Evolutionary conservation across 2,888 invertebrate genomes (phyloP).

Genomic region (Dryadula phaetusa): DNA sequence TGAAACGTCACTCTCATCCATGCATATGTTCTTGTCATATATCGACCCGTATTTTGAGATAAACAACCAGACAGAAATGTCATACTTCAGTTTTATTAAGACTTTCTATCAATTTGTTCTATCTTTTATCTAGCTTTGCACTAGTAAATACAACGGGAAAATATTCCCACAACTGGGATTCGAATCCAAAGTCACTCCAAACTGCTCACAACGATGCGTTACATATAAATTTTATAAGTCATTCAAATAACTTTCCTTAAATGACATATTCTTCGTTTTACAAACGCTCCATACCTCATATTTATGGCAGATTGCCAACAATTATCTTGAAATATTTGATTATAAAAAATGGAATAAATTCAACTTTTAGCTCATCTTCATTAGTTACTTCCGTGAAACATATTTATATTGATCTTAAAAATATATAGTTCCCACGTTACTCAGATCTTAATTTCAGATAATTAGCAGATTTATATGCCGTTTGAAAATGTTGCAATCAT

Average conservation of each 20-base stretch:
- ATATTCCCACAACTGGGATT: too few species aligned
- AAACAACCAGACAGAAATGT: too few species aligned
- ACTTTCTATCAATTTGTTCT: too few species aligned
- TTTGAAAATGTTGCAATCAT: neutral
- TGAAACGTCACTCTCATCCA: too few species aligned
- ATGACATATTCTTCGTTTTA: neutral
- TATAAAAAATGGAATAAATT: slow-evolving; percentile 8
- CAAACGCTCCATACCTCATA: slow-evolving; percentile 1
- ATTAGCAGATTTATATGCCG: slow-evolving; percentile 7
- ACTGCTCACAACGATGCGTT: too few species aligned
- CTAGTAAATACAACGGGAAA: too few species aligned
- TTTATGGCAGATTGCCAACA: slow-evolving; percentile 19
- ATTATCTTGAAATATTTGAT: slow-evolving; percentile 12
- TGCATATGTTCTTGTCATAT: too few species aligned
- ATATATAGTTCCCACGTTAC: slow-evolving; percentile 12
- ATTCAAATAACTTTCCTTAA: neutral
- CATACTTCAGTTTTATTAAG: too few species aligned
- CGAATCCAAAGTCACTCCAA: too few species aligned
- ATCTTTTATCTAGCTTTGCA: too few species aligned
- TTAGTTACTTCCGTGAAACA: neutral
- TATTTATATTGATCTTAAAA: slow-evolving; percentile 1
- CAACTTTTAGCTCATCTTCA: slow-evolving; percentile 5
- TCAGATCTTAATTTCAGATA: neutral
- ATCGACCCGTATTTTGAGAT: too few species aligned
- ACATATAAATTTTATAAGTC: too few species aligned